phyloP scores from a whole-genome alignment of 2,113 vertebrate species.

The Manacus vitellinus region DNA sequence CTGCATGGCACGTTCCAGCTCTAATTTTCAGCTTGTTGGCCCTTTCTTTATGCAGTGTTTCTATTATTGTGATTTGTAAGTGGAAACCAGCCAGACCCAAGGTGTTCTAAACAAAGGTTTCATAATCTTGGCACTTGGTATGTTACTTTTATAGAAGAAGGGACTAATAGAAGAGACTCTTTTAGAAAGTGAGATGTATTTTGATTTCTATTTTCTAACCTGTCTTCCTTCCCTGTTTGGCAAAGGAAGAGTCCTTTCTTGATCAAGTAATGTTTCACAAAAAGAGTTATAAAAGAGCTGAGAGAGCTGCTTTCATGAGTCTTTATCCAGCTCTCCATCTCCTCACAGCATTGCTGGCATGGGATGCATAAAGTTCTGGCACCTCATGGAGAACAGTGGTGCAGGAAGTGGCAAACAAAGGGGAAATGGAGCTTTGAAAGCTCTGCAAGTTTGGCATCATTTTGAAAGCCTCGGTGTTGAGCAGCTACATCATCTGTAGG shows the following conservation, averaged over 20 bases:
- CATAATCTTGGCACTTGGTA: background rate
- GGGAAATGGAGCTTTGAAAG: background rate
- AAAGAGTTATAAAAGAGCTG: background rate
- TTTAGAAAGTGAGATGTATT: background rate
- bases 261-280: background rate
- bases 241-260: background rate
- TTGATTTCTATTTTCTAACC: background rate
- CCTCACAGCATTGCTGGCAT: accelerated
- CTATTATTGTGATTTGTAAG: background rate
- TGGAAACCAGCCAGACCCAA: background rate
- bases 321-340: background rate
- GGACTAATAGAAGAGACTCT: background rate
- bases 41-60: background rate
- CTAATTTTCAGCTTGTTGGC: background rate
- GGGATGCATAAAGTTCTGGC: background rate
- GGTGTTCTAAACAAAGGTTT: background rate
- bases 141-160: background rate
- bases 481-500: background rate
- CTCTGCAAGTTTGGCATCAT: accelerated
- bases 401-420: background rate
- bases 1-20: background rate
- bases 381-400: accelerated
- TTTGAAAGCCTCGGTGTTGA: background rate
- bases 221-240: background rate
- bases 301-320: background rate